Percentiles rank a stretch among this genome's conserved stretches.
These are phyloP conservation scores for Choristoneura rosaceana DNA, from an alignment of 2,888 invertebrate genomes.

Conservation along the genomic window DNA sequence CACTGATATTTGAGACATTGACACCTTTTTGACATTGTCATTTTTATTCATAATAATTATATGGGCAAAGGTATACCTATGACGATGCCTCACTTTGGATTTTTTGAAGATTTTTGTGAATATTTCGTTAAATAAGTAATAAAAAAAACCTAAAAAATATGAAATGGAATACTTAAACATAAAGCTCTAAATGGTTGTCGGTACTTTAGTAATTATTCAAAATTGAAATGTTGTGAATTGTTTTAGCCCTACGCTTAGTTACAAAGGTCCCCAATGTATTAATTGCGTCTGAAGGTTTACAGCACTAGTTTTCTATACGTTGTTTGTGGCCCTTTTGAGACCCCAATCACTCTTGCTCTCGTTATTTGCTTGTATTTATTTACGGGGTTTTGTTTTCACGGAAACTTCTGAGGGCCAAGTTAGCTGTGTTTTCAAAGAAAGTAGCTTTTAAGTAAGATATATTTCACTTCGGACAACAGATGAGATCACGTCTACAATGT, in stretches of 20 bases:
- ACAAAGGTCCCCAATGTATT: background rate
- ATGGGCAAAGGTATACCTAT: too few relatives aligned
- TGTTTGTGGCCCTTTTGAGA: conserved; percentile 9
- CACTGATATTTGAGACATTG: too few relatives aligned
- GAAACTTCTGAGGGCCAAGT: conserved; percentile 5
- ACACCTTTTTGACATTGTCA: too few relatives aligned
- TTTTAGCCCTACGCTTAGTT: background rate
- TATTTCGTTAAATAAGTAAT: too few relatives aligned
- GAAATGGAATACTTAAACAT: too few relatives aligned
- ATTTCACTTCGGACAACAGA: background rate
- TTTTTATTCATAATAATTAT: too few relatives aligned
- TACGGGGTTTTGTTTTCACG: conserved; percentile 11
- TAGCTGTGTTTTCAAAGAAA: conserved; percentile 2
- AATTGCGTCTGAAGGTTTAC: background rate
- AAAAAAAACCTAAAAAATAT: too few relatives aligned
- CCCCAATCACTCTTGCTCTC: conserved; percentile 9
- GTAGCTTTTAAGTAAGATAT: conserved; percentile 1
- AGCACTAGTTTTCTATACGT: background rate
- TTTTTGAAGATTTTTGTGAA: too few relatives aligned
- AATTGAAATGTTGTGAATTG: too few relatives aligned
- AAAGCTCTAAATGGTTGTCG: too few relatives aligned
- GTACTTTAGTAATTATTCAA: too few relatives aligned
- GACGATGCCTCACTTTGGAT: too few relatives aligned
- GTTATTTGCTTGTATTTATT: conserved; percentile 11
- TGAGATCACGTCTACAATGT: background rate